Conservation (phyloP, 2,888 invertebrate genomes). For the Pelosia muscerda region DNA sequence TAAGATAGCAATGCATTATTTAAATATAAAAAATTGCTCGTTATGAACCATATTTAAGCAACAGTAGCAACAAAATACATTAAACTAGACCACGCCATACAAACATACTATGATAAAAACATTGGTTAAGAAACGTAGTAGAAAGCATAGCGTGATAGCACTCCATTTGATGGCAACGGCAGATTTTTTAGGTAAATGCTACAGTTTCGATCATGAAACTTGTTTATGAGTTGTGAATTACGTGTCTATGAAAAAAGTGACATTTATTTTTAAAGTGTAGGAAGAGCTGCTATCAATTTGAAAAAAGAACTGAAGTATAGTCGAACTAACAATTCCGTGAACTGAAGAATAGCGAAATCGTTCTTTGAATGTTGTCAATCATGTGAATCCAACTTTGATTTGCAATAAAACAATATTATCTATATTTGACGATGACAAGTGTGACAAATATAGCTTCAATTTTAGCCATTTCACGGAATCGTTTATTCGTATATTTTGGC, state of each 20-base stretch:
- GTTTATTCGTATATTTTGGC: too few relatives aligned
- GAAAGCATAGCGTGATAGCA: conserved; percentile 62
- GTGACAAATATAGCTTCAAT: too few relatives aligned
- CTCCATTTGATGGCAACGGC: conserved; percentile 60
- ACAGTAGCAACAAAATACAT: background rate
- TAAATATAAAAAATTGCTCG: background rate
- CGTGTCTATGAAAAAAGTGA: conserved; percentile 28
- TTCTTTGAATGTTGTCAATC: too few relatives aligned
- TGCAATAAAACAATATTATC: too few relatives aligned
- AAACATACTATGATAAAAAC: conserved; percentile 7
- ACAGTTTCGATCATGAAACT: conserved; percentile 60
- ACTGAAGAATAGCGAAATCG: too few relatives aligned
- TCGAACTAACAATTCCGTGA: too few relatives aligned
- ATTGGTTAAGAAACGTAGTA: conserved; percentile 17
- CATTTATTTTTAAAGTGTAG: conserved; percentile 10
- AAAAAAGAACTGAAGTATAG: background rate
- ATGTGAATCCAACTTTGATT: too few relatives aligned
- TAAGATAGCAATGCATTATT: background rate
- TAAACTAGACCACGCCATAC: conserved; percentile 9
- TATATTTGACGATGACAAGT: too few relatives aligned
- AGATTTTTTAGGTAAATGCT: conserved; percentile 59
- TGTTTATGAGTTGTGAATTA: conserved; percentile 60
- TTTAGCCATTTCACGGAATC: too few relatives aligned
- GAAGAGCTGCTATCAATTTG: conserved; percentile 5
- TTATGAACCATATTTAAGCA: background rate